Percentiles rank a stretch among this genome's conserved stretches.
phyloP scores from a whole-genome alignment of 2,797 vertebrate genomes.

The Oophaga sylvatica region DNA sequence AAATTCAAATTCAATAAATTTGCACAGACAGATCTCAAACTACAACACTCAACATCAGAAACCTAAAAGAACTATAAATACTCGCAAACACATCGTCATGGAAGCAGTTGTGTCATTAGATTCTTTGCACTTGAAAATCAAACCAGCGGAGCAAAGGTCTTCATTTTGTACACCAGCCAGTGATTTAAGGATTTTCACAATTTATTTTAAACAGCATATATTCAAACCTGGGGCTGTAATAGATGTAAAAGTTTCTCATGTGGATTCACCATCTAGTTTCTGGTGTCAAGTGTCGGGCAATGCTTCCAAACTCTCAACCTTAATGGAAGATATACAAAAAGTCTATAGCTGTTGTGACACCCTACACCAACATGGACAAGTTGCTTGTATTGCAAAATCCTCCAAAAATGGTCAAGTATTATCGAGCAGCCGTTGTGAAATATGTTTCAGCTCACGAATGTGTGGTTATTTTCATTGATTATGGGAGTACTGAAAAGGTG shows the following conservation, averaged over 20 bases:
- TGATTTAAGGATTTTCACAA: background rate
- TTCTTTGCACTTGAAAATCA: background rate
- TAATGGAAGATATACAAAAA: conserved; percentile 83
- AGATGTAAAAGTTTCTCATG: conserved; percentile 76
- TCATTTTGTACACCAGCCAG: background rate
- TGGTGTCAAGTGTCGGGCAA: conserved; percentile 82
- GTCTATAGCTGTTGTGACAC: conserved; percentile 75
- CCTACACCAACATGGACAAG: conserved; percentile 72
- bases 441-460: conserved; percentile 65
- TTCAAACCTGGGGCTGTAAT: conserved; percentile 81
- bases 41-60: conserved; percentile 4
- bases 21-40: background rate
- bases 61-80: background rate
- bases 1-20: background rate
- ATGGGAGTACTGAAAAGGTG: conserved; percentile 76
- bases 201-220: conserved; percentile 70
- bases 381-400: conserved; percentile 78
- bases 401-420: conserved; percentile 80
- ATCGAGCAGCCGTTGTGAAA: conserved; percentile 78
- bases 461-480: conserved; percentile 82
- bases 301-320: conserved; percentile 72
- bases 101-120: background rate
- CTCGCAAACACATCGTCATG: background rate
- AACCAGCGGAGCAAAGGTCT: background rate
- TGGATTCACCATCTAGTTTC: conserved; percentile 81